phyloP scores from a whole-genome alignment of 2,113 vertebrate genomes.

The Macroglossus sobrinus region DNA sequence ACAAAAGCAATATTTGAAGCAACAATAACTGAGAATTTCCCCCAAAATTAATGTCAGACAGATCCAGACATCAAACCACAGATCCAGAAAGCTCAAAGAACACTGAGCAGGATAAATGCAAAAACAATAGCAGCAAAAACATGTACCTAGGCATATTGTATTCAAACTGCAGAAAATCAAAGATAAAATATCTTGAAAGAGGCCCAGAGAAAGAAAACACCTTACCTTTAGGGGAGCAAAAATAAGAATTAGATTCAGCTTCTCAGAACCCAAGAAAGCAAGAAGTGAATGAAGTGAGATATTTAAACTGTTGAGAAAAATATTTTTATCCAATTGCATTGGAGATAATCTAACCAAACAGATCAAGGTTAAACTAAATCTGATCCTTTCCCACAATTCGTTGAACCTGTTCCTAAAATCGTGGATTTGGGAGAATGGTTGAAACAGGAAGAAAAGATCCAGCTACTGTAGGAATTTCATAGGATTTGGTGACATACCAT shows the following conservation, averaged over 20 bases:
- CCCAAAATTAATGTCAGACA: background rate
- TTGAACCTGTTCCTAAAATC: background rate
- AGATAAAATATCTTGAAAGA: background rate
- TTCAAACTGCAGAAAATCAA: background rate
- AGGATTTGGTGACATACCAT: background rate
- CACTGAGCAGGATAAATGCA: background rate
- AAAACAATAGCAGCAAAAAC: background rate
- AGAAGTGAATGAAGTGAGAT: background rate
- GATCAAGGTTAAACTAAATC: constrained; percentile 20
- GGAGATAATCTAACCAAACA: background rate
- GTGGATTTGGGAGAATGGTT: background rate
- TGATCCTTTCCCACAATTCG: background rate
- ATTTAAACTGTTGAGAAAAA: constrained; percentile 2
- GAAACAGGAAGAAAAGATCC: background rate
- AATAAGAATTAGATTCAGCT: background rate
- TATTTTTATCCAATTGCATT: constrained; percentile 15
- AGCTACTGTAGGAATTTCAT: background rate
- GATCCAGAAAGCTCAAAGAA: background rate
- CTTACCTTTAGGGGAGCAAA: background rate
- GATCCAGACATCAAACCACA: background rate
- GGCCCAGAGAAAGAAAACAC: background rate
- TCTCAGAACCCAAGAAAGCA: background rate
- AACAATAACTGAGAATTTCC: background rate
- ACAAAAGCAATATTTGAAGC: background rate
- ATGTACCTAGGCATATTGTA: background rate